A percentile compares a stretch with the other conserved stretches of the same genome.
Evolutionary conservation across 2,113 vertebrate species (phyloP).

Genomic region (Gorsachius goisagi): DNA sequence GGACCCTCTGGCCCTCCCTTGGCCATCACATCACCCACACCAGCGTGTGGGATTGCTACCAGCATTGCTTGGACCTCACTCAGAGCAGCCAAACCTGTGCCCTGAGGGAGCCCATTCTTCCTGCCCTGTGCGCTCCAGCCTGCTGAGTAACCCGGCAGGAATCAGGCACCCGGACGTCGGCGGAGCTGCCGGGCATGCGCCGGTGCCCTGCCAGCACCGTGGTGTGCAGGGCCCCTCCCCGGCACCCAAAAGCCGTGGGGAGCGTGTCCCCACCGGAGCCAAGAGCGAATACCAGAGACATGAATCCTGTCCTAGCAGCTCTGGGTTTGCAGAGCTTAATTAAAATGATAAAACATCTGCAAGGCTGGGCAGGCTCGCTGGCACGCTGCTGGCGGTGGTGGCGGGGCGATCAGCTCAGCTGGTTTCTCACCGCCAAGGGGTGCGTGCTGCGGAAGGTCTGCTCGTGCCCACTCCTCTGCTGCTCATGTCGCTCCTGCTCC

Average conservation of each 20-base stretch:
- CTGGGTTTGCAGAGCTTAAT: conserved; percentile 56
- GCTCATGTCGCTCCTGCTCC: not conserved
- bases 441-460: fast-evolving
- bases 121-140: fast-evolving
- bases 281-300: conserved; percentile 49
- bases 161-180: fast-evolving
- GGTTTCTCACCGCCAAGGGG: fast-evolving
- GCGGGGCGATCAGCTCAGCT: fast-evolving
- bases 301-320: conserved; percentile 54
- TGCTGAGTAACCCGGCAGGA: not conserved
- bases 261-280: not conserved
- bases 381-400: not conserved
- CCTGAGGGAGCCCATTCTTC: not conserved
- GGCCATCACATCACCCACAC: not conserved
- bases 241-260: not conserved
- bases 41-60: not conserved
- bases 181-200: fast-evolving
- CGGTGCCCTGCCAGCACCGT: fast-evolving
- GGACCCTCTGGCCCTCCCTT: not conserved
- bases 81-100: not conserved
- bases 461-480: not conserved
- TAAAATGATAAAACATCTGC: conserved; percentile 8
- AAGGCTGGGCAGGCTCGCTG: conserved; percentile 55
- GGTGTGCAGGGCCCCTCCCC: not conserved
- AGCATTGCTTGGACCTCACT: not conserved